Evolutionary conservation across 2,888 invertebrate species (phyloP), one percentile per base, ranked within the genome.

Genomic region (Andricus curvator): DNA sequence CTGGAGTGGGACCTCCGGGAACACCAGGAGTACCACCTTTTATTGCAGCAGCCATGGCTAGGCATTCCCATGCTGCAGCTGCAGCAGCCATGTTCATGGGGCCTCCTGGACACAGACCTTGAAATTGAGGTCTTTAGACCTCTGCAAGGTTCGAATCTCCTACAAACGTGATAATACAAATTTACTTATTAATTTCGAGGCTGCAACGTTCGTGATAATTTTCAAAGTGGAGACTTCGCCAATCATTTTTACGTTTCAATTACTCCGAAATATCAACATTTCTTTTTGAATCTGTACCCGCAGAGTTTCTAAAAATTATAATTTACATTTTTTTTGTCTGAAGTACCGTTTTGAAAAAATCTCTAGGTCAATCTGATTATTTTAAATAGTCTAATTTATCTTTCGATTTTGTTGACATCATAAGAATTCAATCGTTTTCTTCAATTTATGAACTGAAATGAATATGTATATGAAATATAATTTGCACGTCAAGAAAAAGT

Each of bases 1-100:
- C 94, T 81, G 95, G 95, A 0, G 95, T 95, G 2, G 95, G 95
- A 51, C 95, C 95, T 9, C 95, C 94, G 0, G 93, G 93, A 62
- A 92, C 92, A 65, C 91, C 93, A 76, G 89, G 88, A 78, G 93
- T 94, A 87, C 95, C 95, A 41, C 96, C 96, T n/a, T 94, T 96
- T 83, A 94, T 96, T 87, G 96, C 96, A 56, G 95, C 95, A 41
- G 95, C 95, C 93, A 91, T 92, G 91, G 92, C 91, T 78, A 90
- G 92, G 90, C 92, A 92, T 85, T 90, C 89, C 83, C 92, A 91
- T 86, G 96, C 96, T 84, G 85, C 51, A 94, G 92, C 92, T n/a
- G 92, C 92, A 82, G 92, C 92, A 66, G 92, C 92, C 87, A 92
- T 93, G 91, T 93, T 93, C 87, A 92, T 93, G 92, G 90, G 91